Percentiles rank a stretch among this genome's conserved stretches.
Evolutionary conservation across 1,140 invertebrate genomes (phyloP).

Genomic region (Plectrocnemia conspersa): DNA sequence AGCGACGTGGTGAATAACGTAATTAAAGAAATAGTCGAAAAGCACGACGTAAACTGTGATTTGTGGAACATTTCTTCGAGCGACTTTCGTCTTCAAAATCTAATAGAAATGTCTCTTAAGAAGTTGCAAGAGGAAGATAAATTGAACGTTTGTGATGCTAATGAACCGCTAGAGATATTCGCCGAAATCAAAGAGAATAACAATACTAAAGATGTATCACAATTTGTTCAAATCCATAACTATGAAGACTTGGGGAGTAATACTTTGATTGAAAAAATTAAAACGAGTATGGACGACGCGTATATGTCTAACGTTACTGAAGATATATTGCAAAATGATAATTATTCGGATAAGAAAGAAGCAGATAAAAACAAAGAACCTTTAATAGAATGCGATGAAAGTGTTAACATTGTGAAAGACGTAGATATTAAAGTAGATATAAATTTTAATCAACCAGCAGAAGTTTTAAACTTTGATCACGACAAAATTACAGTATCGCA

Average conservation of each 20-base stretch:
- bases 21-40: conserved; percentile 41
- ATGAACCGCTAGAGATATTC: neutral
- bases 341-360: neutral
- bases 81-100: conserved; percentile 3
- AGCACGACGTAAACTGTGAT: conserved; percentile 10
- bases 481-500: no score
- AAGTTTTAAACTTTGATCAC: no score
- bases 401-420: no score
- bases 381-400: no score
- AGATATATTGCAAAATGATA: neutral
- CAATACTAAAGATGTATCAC: neutral
- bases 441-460: no score
- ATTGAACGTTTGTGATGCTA: neutral
- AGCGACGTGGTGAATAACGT: conserved; percentile 51
- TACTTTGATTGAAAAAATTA: conserved; percentile 19
- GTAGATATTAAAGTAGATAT: no score
- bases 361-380: no score
- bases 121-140: conserved; percentile 8
- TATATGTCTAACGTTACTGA: conserved; percentile 31
- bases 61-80: conserved; percentile 1
- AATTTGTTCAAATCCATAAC: no score
- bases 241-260: neutral
- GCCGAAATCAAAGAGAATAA: neutral
- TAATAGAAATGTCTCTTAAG: neutral
- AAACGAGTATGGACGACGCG: conserved; percentile 26